These are phyloP conservation scores for Magallana angulata DNA, from an alignment of 1,140 invertebrate genomes.

Conservation along the genomic window DNA sequence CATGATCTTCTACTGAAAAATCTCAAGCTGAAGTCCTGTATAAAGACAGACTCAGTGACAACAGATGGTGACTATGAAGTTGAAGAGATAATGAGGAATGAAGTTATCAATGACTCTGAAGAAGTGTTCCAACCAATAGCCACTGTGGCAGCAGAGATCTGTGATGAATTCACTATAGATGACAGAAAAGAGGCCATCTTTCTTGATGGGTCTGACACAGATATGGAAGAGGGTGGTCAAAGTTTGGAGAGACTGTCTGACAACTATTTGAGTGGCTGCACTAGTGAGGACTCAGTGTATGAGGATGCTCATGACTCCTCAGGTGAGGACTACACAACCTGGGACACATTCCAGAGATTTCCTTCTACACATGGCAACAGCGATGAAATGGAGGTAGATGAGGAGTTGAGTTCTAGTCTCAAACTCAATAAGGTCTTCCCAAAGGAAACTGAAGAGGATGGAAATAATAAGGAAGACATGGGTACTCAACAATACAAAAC, in stretches of 20 bases:
- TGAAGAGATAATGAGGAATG: conserved; percentile 25
- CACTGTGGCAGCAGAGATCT: neutral
- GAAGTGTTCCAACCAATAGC: conserved; percentile 8
- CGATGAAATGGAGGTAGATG: neutral
- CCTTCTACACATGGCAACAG: neutral
- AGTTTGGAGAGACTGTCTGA: neutral
- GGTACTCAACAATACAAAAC: neutral
- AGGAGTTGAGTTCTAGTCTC: neutral
- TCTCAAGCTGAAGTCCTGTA: conserved; percentile 2
- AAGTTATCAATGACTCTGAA: conserved; percentile 1
- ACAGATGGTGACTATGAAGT: conserved; percentile 30
- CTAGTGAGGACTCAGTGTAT: neutral
- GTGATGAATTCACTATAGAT: conserved; percentile 19
- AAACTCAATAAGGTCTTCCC: neutral
- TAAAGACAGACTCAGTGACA: conserved; percentile 16
- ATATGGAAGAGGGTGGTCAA: neutral
- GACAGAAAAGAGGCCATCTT: conserved; percentile 3
- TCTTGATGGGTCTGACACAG: neutral
- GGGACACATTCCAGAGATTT: conserved; percentile 13
- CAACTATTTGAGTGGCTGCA: conserved; percentile 8
- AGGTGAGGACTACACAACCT: conserved; percentile 12
- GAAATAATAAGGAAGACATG: neutral
- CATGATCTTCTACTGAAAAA: neutral
- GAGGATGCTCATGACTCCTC: conserved; percentile 5
- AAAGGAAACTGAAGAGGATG: neutral